Base-by-base conservation (phyloP, 2,113 vertebrate genomes). In the Diphyllodes magnificus region DNA sequence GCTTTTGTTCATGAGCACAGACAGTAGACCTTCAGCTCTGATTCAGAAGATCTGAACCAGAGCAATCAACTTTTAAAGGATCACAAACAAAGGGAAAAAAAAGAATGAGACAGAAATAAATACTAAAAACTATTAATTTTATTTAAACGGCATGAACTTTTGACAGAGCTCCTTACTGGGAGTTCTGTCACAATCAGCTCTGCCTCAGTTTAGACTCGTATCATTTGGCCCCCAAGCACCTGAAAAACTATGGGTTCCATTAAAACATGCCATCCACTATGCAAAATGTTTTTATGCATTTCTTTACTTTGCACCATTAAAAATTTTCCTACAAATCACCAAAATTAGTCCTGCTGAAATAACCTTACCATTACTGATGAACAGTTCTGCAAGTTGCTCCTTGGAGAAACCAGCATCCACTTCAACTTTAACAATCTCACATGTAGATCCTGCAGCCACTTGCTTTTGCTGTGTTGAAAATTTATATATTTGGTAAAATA, bases 331-430 rank as follows among this genome's bases (percentile, higher is more conserved):
- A 70, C 30, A 60, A 42, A 66, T 82, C 49, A 65, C 24, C 23
- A 64, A 42, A 69, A 40, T 40, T 12, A 61, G 33, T 53, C 37
- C 70, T 50, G 30, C 53, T 45, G 56, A 94, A 86, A 96, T 47
- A 53, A 64, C 39, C 97, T 98, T 98, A 99, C 99, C 99, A 27
- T 97, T 99, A 88, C 65, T 98, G 93, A 99, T 98, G 97, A 99
- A 99, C 44, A 98, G 95, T 83, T 99, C 98, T 95, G 99, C 97
- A 92, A 99, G 98, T 80, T 99, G 98, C 83, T 99, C 98, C 97
- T 98, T 99, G 95, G 98, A 98, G 96, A 99, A 98, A 90, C 91
- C 97, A 91, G 98, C 94, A 72, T 99, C 98, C 96, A 99, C 98
- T 96, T 99, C 97, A 45, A 99, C 98, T 96, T 96, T 98, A 86